Evolutionary conservation across 2,113 vertebrate species (phyloP).

Genomic region (Callipepla californica): DNA sequence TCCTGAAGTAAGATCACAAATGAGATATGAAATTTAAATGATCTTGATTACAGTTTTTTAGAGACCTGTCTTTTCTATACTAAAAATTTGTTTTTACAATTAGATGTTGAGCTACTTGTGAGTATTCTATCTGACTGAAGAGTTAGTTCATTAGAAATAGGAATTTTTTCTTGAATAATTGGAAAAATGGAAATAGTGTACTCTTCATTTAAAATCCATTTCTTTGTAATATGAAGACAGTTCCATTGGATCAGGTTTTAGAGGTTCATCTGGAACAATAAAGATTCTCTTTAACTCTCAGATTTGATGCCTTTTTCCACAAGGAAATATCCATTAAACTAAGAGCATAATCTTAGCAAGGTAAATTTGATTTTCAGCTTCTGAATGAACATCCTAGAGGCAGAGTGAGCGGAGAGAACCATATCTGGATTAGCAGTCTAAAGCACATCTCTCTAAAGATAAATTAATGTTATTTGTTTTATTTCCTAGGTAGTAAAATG

Average conservation of each 20-base stretch:
- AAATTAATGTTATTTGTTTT: not conserved
- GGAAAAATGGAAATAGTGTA: not conserved
- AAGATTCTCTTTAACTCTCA: not conserved
- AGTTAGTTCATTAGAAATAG: not conserved
- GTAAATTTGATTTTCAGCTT: not conserved
- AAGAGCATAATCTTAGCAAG: not conserved
- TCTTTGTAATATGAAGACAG: not conserved
- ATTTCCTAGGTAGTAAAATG: not conserved
- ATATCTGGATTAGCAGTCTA: not conserved
- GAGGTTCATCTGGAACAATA: not conserved
- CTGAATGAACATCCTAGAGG: not conserved
- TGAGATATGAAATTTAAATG: not conserved
- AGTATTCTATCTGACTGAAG: not conserved
- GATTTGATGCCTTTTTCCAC: not conserved
- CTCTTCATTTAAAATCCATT: not conserved
- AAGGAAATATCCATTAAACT: not conserved
- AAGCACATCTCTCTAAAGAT: not conserved
- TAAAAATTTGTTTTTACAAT: not conserved
- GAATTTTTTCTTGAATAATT: not conserved
- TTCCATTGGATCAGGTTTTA: not conserved
- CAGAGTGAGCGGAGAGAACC: rapidly evolving
- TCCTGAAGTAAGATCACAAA: not conserved
- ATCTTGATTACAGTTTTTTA: not conserved
- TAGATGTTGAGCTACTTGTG: not conserved
- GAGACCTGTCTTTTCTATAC: not conserved